These are phyloP conservation scores for Adelosebastes latens DNA, from an alignment of 2,797 vertebrate species.

Conservation along the genomic window DNA sequence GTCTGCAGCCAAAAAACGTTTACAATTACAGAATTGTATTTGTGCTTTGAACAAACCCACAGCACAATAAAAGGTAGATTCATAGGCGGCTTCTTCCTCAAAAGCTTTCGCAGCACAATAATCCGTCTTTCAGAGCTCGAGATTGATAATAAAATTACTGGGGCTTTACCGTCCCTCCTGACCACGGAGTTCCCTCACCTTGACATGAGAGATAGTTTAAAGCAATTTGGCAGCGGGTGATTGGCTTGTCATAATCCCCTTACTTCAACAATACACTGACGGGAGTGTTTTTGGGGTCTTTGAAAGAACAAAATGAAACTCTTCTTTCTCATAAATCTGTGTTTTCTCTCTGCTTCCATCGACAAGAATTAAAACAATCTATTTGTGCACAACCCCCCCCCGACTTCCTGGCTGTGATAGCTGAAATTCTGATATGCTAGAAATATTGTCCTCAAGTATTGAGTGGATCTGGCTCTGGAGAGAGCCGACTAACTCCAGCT, in stretches of 20 bases:
- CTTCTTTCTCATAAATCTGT: neutral
- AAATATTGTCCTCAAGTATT: conserved; percentile 16
- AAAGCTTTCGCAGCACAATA: conserved; percentile 50
- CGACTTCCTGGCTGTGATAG: conserved; percentile 31
- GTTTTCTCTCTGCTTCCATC: conserved; percentile 9
- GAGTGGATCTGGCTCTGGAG: conserved; percentile 1
- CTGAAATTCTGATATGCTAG: conserved; percentile 44
- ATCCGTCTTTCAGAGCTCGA: conserved; percentile 46
- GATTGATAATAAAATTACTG: conserved; percentile 44
- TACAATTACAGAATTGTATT: conserved; percentile 73
- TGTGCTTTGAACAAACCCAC: conserved; percentile 81
- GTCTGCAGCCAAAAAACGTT: conserved; percentile 65
- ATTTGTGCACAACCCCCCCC: conserved; percentile 21
- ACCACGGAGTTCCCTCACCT: conserved; percentile 26
- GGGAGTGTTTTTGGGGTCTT: conserved; percentile 11
- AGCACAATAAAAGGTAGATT: conserved; percentile 68
- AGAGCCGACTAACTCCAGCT: neutral
- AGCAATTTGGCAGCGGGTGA: conserved; percentile 55
- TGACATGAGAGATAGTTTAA: conserved; percentile 40
- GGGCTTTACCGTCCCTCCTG: conserved; percentile 32
- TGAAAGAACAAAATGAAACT: conserved; percentile 22
- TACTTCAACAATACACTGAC: conserved; percentile 27
- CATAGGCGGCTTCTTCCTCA: conserved; percentile 32
- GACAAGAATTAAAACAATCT: conserved; percentile 19
- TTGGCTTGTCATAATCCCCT: conserved; percentile 58